Conservation (phyloP, 2,113 vertebrate species). For the Notiomystis cincta region DNA sequence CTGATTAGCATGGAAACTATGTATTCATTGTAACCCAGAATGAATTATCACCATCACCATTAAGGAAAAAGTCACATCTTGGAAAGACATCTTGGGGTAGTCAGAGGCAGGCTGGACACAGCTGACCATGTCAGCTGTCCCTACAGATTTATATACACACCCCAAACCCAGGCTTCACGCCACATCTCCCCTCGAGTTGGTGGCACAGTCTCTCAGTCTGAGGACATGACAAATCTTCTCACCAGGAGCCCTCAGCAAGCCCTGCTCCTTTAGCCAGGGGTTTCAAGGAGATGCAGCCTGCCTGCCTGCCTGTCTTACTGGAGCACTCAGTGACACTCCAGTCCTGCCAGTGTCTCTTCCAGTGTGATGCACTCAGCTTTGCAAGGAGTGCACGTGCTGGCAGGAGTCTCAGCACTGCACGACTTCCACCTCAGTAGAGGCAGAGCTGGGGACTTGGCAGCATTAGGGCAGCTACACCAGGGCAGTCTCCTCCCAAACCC, state of each 20-base stretch:
- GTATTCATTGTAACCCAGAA: neutral
- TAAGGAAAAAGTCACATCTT: neutral
- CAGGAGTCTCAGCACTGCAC: neutral
- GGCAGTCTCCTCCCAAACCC: neutral
- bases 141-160: neutral
- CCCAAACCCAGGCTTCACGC: neutral
- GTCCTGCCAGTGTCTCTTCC: neutral
- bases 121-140: neutral
- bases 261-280: neutral
- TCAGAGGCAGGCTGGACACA: neutral
- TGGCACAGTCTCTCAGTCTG: neutral
- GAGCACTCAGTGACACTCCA: neutral
- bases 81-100: neutral
- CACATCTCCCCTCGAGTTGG: neutral
- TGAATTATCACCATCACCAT: neutral
- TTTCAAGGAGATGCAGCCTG: neutral
- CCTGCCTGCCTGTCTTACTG: neutral
- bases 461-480: neutral
- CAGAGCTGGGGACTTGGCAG: neutral
- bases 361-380: neutral
- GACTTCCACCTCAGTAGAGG: neutral
- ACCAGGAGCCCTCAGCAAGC: neutral
- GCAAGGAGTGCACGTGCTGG: fast-evolving
- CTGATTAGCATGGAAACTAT: neutral
- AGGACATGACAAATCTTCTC: neutral